Evolutionary conservation across 2,797 vertebrate genomes (phyloP), one percentile per base, ranked within the genome.

Genomic region (Hapalemur alaotrensis): DNA sequence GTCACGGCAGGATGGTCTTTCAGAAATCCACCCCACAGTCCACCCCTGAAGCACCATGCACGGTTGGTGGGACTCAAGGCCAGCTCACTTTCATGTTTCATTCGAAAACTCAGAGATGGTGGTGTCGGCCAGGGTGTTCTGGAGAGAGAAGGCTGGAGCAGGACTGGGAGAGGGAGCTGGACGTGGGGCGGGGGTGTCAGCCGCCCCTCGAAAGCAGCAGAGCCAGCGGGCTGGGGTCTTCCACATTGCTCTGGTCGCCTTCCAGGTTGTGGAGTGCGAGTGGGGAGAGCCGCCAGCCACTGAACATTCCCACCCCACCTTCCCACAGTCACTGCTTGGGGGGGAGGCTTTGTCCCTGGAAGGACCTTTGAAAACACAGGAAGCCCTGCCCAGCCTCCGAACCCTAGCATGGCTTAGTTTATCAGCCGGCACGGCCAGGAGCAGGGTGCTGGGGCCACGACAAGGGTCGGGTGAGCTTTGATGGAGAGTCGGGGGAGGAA

Each of bases 151-250:
- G 78, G 23, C 46, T 50, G 23, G 81, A 35, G 14, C 5, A 25
- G 28, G 22, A 20, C 32, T 13, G 20, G 88, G 23, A 11, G 7
- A 32, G n/a, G 61, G 67, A 30, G 25, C 10, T 1, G 1, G 8
- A 1, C 1, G 1, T 2, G 7, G 38, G 7, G 38, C 0, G 0
- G 32, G 57, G 61, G 32, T 14, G 15, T n/a, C 43, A 10, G 76
- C 76, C 38, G 87, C 6, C 28, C 14, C 43, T 50, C 2, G 1
- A 69, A 20, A 22, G 28, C 1, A 2, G n/a, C 35, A 48, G 30
- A 78, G 70, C 38, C 4, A 6, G 83, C 0, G 3, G 30, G 38
- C 63, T 20, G 32, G 50, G 28, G 28, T 50, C 9, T 17, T 43
- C 61, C 8, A 17, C 20, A 25, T 5, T 17, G 20, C 23, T 10